A percentile compares a stretch with the other conserved stretches of the same genome.
Evolutionary conservation across 1,140 invertebrate genomes (phyloP).

Genomic region (Cydia amplana): DNA sequence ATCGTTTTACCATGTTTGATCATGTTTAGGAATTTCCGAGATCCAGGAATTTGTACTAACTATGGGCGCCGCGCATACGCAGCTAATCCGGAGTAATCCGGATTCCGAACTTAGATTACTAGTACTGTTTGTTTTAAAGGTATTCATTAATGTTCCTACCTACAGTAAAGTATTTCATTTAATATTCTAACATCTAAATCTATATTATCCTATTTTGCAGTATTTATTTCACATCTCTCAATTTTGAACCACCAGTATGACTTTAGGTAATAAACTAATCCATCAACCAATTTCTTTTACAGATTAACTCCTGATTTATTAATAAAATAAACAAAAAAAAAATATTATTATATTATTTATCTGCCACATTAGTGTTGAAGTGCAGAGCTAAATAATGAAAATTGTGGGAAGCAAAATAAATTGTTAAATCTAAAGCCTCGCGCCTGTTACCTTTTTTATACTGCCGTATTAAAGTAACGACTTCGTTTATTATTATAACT

Average conservation of each 20-base stretch:
- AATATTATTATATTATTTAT: too few relatives aligned
- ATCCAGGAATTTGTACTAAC: constrained; percentile 6
- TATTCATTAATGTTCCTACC: background rate
- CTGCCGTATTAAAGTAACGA: background rate
- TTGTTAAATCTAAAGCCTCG: background rate
- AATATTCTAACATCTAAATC: too few relatives aligned
- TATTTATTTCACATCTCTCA: too few relatives aligned
- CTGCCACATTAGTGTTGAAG: background rate
- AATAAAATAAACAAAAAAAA: background rate
- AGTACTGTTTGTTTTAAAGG: background rate
- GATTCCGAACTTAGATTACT: constrained; percentile 17
- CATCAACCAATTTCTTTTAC: background rate
- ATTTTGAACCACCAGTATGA: too few relatives aligned
- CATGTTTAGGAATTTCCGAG: constrained; percentile 15
- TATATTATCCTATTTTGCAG: too few relatives aligned
- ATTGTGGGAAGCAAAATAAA: background rate
- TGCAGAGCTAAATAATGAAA: background rate
- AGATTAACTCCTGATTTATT: background rate
- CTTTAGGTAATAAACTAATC: too few relatives aligned
- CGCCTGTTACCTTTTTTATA: background rate
- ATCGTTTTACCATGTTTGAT: constrained; percentile 9
- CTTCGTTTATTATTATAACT: background rate
- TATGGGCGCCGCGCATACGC: constrained; percentile 8
- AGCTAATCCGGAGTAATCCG: constrained; percentile 1
- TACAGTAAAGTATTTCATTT: background rate